These are phyloP conservation scores for Wiebesia pumilae DNA, from an alignment of 1,140 invertebrate species.

Conservation along the genomic window DNA sequence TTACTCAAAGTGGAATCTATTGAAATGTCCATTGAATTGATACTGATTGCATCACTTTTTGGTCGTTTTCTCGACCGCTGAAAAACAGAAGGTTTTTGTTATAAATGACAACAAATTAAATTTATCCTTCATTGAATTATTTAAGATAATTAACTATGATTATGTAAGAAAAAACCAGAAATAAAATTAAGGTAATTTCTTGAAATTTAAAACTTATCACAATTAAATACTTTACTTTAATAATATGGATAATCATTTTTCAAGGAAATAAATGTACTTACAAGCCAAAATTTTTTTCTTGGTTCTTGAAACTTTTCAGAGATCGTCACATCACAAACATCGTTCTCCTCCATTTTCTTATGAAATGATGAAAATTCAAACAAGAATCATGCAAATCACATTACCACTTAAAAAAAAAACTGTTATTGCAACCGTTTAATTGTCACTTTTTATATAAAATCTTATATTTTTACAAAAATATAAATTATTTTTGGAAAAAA, in stretches of 20 bases:
- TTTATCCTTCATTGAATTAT: background rate
- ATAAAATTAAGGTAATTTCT: background rate
- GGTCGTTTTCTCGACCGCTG: slow-evolving; percentile 71
- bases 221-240: background rate
- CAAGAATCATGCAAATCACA: slow-evolving; percentile 8
- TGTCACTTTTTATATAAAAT: background rate
- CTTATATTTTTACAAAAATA: slow-evolving; percentile 19
- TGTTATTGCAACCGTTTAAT: background rate
- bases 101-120: background rate
- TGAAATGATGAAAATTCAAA: slow-evolving; percentile 23
- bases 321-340: slow-evolving; percentile 62
- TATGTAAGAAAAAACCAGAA: slow-evolving; percentile 41
- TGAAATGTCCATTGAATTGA: slow-evolving; percentile 69
- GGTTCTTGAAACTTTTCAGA: slow-evolving; percentile 69
- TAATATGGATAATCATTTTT: background rate
- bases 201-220: background rate
- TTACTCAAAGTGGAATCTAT: slow-evolving; percentile 64
- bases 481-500: slow-evolving; percentile 3
- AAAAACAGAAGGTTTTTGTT: slow-evolving; percentile 5
- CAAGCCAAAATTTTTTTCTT: slow-evolving; percentile 70
- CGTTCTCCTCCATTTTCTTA: slow-evolving; percentile 56
- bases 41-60: slow-evolving; percentile 69
- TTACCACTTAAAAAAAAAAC: background rate
- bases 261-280: slow-evolving; percentile 54
- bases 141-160: background rate